Conservation (phyloP, 2,888 invertebrate species). For the Mythimna ferrago region DNA sequence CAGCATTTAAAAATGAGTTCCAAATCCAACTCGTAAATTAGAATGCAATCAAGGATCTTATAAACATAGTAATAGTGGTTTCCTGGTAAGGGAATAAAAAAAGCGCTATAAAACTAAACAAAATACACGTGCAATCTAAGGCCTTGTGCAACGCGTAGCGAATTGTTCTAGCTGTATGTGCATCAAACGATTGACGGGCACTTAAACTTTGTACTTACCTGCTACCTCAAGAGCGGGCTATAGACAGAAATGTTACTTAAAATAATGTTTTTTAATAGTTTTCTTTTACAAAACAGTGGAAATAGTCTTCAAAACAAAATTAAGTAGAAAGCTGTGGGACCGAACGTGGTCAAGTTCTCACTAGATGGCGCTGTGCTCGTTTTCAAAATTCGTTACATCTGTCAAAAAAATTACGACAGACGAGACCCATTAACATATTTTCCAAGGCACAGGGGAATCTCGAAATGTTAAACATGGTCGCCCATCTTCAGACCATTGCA, state of each 20-base stretch:
- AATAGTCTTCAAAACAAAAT: background rate
- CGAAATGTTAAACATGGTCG: too few relatives aligned
- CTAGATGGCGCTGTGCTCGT: too few relatives aligned
- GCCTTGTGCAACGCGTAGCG: constrained; percentile 21
- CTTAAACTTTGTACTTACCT: constrained; percentile 46
- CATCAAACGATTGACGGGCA: background rate
- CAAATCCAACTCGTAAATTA: background rate
- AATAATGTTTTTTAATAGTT: background rate
- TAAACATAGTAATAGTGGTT: too few relatives aligned
- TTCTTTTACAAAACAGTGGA: background rate
- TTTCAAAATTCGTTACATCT: too few relatives aligned
- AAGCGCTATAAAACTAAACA: background rate
- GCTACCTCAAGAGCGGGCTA: constrained; percentile 42
- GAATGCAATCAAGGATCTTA: background rate
- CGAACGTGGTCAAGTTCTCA: too few relatives aligned
- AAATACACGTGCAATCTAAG: constrained; percentile 4
- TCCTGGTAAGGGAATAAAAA: too few relatives aligned
- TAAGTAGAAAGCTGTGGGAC: too few relatives aligned
- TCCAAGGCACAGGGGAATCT: too few relatives aligned
- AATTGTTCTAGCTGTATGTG: constrained; percentile 29
- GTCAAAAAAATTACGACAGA: too few relatives aligned
- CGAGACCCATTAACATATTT: too few relatives aligned
- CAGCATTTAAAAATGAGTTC: background rate
- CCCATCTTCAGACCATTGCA: too few relatives aligned
- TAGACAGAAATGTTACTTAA: constrained; percentile 33